Evolutionary conservation across 1,140 invertebrate genomes (phyloP).

Genomic region (Panagrolaimus sp.): DNA sequence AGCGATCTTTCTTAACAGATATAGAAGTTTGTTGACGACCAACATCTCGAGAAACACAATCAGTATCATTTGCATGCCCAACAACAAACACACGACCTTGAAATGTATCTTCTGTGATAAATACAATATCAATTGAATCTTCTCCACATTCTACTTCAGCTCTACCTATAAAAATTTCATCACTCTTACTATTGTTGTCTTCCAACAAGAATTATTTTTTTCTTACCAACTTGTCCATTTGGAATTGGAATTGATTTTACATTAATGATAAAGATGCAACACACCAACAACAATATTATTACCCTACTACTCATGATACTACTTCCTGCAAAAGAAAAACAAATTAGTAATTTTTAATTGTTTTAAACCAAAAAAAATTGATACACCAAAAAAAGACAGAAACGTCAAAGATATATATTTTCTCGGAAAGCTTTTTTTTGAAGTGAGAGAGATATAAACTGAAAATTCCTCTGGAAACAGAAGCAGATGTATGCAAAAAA

Average conservation of each 20-base stretch:
- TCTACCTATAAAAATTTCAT: constrained; percentile 36
- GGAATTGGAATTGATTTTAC: constrained; percentile 42
- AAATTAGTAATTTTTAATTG: no score
- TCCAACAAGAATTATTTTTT: constrained; percentile 15
- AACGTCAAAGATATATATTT: no score
- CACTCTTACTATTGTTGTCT: constrained; percentile 19
- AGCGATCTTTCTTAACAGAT: constrained; percentile 44
- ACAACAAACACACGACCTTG: constrained; percentile 51
- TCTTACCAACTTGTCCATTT: constrained; percentile 50
- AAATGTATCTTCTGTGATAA: constrained; percentile 48
- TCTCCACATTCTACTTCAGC: constrained; percentile 54
- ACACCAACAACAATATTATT: no score
- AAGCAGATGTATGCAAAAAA: no score
- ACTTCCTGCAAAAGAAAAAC: no score
- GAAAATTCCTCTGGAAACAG: no score
- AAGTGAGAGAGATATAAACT: no score
- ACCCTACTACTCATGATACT: no score
- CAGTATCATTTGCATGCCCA: constrained; percentile 50
- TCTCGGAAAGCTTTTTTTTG: no score
- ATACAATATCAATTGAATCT: constrained; percentile 55
- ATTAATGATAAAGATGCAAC: no score
- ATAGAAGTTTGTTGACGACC: constrained; percentile 52
- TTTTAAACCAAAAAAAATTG: no score
- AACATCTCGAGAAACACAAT: constrained; percentile 45
- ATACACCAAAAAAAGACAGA: no score